Percentiles rank a stretch among this genome's conserved stretches.
Conservation (phyloP, 2,797 vertebrate genomes). For the Hemitrygon akajei region DNA sequence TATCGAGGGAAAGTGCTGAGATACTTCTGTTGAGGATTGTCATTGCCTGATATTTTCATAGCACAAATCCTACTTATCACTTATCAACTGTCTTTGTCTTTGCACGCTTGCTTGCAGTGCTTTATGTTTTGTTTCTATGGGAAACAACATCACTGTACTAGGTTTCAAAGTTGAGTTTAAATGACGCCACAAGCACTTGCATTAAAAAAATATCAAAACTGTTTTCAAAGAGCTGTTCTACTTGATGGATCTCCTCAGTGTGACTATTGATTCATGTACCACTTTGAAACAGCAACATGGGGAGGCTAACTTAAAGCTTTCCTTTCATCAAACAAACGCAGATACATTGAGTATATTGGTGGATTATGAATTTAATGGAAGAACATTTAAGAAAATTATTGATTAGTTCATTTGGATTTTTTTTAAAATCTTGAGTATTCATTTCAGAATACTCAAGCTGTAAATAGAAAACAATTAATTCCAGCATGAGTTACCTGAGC, state of each 20-base stretch:
- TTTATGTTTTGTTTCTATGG: background rate
- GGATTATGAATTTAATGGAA: too few relatives aligned
- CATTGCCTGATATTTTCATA: too few relatives aligned
- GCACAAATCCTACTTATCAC: too few relatives aligned
- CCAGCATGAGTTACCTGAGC: background rate
- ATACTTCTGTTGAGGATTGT: too few relatives aligned
- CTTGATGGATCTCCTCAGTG: background rate
- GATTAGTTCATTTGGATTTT: background rate
- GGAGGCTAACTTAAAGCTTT: background rate
- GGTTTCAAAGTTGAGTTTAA: background rate
- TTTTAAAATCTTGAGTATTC: background rate
- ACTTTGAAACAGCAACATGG: background rate
- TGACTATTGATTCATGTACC: background rate
- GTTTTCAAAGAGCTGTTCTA: background rate
- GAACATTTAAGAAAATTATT: background rate
- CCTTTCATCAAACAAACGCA: background rate
- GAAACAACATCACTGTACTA: background rate
- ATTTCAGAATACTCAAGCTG: background rate
- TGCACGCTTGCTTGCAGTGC: too few relatives aligned
- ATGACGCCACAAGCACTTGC: background rate
- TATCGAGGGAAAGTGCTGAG: too few relatives aligned
- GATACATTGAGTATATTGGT: background rate
- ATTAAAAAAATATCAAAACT: background rate
- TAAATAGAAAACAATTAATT: background rate
- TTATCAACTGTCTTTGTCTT: too few relatives aligned